These are phyloP conservation scores for Chromobotia macracanthus DNA, from an alignment of 2,797 vertebrate species.

Conservation along the genomic window DNA sequence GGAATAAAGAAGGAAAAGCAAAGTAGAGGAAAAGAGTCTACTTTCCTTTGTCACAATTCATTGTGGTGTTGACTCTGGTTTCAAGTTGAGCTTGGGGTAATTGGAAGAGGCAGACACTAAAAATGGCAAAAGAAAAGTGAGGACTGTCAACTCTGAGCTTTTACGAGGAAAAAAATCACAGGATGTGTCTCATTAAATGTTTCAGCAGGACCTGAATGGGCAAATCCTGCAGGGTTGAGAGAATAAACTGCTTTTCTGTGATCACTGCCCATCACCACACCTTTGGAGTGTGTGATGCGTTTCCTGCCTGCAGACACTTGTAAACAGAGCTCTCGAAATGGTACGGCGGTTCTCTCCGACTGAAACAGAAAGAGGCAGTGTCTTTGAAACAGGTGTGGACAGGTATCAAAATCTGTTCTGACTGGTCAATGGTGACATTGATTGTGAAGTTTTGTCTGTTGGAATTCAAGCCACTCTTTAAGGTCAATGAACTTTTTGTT, in stretches of 20 bases:
- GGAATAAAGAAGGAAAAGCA: background rate
- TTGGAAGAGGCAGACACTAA: constrained; percentile 45
- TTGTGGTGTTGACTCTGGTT: constrained; percentile 42
- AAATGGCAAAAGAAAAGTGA: constrained; percentile 37
- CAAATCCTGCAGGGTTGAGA: constrained; percentile 32
- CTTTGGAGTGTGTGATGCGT: constrained; percentile 19
- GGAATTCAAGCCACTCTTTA: background rate
- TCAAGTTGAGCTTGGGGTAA: constrained; percentile 37
- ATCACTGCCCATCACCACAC: constrained; percentile 14
- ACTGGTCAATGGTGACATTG: constrained; percentile 8
- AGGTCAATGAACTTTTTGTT: background rate
- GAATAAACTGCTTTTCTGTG: constrained; percentile 33
- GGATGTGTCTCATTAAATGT: constrained; percentile 45
- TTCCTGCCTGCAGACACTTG: constrained; percentile 33
- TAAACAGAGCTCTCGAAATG: constrained; percentile 8
- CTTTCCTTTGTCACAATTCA: constrained; percentile 47
- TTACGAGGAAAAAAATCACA: constrained; percentile 33
- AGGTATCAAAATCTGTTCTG: constrained; percentile 32
- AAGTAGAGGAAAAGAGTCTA: constrained; percentile 13
- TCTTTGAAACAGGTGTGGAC: constrained; percentile 5
- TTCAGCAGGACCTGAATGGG: constrained; percentile 35
- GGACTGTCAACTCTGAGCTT: constrained; percentile 20
- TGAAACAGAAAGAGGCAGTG: constrained; percentile 21
- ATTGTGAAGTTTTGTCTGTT: background rate
- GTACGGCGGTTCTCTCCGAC: background rate